These are phyloP conservation scores for Portevinia maculata DNA, from an alignment of 2,888 invertebrate species.

Conservation along the genomic window DNA sequence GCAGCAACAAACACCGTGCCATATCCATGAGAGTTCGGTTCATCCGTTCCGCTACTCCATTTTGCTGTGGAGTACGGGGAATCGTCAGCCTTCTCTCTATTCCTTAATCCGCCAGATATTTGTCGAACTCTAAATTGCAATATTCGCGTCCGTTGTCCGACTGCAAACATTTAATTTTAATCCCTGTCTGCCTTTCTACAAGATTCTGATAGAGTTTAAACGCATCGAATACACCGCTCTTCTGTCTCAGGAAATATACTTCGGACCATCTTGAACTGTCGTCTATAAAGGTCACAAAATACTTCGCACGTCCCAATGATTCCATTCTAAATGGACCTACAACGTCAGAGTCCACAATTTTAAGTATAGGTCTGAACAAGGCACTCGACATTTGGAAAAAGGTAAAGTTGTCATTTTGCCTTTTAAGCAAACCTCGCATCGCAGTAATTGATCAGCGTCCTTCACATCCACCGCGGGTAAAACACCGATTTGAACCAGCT, in stretches of 20 bases:
- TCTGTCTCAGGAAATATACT: conserved; percentile 55
- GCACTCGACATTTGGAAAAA: conserved; percentile 24
- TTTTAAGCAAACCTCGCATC: conserved; percentile 41
- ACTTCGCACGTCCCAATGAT: conserved; percentile 40
- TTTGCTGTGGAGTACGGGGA: conserved; percentile 75
- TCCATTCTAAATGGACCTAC: conserved; percentile 51
- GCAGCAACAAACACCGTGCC: conserved; percentile 75
- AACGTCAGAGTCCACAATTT: conserved; percentile 60
- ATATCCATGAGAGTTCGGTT: conserved; percentile 76
- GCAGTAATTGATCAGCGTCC: conserved; percentile 14
- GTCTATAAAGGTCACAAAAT: conserved; percentile 59
- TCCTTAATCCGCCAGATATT: conserved; percentile 74
- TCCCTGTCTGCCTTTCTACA: conserved; percentile 39
- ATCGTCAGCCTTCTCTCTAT: conserved; percentile 75
- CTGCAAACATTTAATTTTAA: conserved; percentile 69
- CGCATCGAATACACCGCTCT: conserved; percentile 45
- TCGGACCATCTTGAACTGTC: conserved; percentile 55
- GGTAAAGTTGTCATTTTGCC: conserved; percentile 52
- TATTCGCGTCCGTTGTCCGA: conserved; percentile 77
- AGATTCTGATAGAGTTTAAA: conserved; percentile 66
- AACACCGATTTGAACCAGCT: conserved; percentile 8
- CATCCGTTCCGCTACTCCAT: conserved; percentile 76
- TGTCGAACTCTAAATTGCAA: conserved; percentile 64
- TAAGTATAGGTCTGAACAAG: conserved; percentile 40
- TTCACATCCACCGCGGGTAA: conserved; percentile 18